Evolutionary conservation across 1,140 invertebrate species (phyloP), one percentile per base, ranked within the genome.

Genomic region (Bombus balteatus): DNA sequence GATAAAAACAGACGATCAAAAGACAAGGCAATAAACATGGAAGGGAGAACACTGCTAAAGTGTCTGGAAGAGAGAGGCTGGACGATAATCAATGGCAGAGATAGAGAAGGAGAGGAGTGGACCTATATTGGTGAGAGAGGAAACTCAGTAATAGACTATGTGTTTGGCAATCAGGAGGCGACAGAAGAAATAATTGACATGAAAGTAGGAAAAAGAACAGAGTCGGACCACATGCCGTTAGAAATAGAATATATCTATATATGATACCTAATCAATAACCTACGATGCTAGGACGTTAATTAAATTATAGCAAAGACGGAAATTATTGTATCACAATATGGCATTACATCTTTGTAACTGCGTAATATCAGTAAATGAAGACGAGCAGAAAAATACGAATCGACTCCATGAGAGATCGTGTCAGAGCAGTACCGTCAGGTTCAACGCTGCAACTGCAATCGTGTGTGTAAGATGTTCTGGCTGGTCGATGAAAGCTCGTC

Each of bases 401-500:
- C 73, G 47, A 37, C 9, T 32, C 5, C 43, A 22, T 39, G 39
- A 37, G n/a, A 66, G 59, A 66, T 78, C 59, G 76, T 1, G 66
- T 78, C 59, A 3, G 32, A 66, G 8, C 10, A 25, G 28, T 43
- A 47, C n/a, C 3, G 8, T 34, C 12, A n/a, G 32, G 77, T 34
- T 62, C 5, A 47, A 68, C 10, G 22, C n/a, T 22, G 41, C 22
- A 47, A 79, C 8, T 66, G 62, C 62, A 13, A 34, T 22, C n/a
- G 25, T 25, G 22, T 2, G 25, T 32, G 62, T 34, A 66, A 79
- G 41, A 37, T 37, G 8, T 22, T 6, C 28, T 43, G 18, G 10
- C 43, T 41, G 76, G n/a, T 66, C 77, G 77, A 79, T 39, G n/a
- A 66, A 47, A 66, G n/a, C 34, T 41, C 62, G 39, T 34, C 22